Conservation (phyloP, 2,113 vertebrate species). For the Empidonax alnorum region DNA sequence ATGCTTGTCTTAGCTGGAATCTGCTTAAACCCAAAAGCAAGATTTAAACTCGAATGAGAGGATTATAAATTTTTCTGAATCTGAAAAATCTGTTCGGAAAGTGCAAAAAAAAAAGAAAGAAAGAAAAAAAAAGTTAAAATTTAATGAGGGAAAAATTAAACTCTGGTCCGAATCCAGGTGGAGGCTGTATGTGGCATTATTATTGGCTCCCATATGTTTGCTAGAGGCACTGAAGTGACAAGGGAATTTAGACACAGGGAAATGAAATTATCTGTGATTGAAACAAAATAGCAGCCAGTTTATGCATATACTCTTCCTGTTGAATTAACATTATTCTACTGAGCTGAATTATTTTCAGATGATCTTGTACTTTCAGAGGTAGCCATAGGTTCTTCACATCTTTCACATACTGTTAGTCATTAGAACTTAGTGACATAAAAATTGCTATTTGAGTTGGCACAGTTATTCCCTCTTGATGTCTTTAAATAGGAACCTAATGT, state of each 20-base stretch:
- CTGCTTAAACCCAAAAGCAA: background rate
- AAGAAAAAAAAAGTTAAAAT: background rate
- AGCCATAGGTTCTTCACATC: background rate
- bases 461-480: slow-evolving; percentile 36
- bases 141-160: background rate
- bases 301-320: background rate
- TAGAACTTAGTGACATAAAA: slow-evolving; percentile 45
- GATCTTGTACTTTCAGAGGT: background rate
- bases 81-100: background rate
- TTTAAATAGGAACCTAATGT: slow-evolving; percentile 14
- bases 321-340: background rate
- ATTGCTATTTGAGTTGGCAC: slow-evolving; percentile 25
- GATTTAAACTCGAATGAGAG: background rate
- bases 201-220: background rate
- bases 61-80: background rate
- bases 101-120: background rate
- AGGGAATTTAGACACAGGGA: background rate
- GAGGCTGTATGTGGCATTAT: background rate
- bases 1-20: fast-evolving
- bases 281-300: slow-evolving; percentile 21
- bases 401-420: background rate
- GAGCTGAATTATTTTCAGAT: background rate
- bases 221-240: background rate
- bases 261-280: slow-evolving; percentile 19
- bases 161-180: background rate